Conservation (phyloP, 2,888 invertebrate genomes). For the Acanthosoma haemorrhoidale region DNA sequence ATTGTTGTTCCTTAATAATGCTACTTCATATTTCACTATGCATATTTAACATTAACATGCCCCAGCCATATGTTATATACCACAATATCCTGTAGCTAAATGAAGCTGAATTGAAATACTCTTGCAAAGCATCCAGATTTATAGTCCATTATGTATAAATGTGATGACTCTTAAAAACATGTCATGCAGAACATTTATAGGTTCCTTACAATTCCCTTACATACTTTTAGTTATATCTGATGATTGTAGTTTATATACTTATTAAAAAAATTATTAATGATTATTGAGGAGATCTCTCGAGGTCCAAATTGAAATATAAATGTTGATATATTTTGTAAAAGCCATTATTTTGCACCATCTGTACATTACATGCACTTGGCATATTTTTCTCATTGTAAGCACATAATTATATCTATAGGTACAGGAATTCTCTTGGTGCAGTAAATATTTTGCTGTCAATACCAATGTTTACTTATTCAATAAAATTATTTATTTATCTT, state of each 20-base stretch:
- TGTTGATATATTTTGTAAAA: conserved; percentile 23
- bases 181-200: too few relatives aligned
- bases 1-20: too few relatives aligned
- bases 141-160: too few relatives aligned
- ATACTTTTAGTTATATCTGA: too few relatives aligned
- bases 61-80: too few relatives aligned
- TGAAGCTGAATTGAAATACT: too few relatives aligned
- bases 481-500: conserved; percentile 15
- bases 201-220: too few relatives aligned
- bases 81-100: too few relatives aligned
- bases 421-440: conserved; percentile 23
- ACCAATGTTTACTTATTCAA: conserved; percentile 18
- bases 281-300: conserved; percentile 1
- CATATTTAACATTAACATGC: too few relatives aligned
- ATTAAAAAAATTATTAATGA: not conserved
- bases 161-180: too few relatives aligned
- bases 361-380: not conserved
- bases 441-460: conserved; percentile 13
- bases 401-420: conserved; percentile 6
- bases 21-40: too few relatives aligned
- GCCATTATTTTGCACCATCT: conserved; percentile 5
- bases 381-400: not conserved
- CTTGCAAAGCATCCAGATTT: too few relatives aligned
- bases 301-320: conserved; percentile 18
- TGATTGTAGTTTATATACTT: not conserved